Evolutionary conservation across 2,888 invertebrate species (phyloP).

Genomic region (Drosophila lutescens): DNA sequence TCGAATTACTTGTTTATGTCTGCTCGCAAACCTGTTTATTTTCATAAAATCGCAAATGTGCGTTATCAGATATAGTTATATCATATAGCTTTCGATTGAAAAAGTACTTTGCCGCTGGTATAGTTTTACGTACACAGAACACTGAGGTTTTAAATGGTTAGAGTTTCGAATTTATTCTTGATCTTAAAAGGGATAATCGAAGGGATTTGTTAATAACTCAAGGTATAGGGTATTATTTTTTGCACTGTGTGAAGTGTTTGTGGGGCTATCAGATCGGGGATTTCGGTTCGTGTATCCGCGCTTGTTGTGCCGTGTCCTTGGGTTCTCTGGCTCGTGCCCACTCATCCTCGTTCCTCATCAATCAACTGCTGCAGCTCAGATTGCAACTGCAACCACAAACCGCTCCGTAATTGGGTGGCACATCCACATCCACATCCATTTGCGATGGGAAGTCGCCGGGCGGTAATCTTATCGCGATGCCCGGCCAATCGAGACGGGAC

Average conservation of each 20-base stretch:
- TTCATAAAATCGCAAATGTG: neutral
- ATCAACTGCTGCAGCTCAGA: constrained; percentile 6
- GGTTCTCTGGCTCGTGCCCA: neutral
- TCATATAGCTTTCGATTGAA: neutral
- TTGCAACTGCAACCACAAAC: constrained; percentile 9
- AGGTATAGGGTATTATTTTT: too few species aligned
- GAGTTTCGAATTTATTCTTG: too few species aligned
- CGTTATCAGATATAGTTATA: constrained; percentile 1
- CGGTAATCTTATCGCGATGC: constrained; percentile 38
- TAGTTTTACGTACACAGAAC: too few species aligned
- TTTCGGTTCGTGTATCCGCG: neutral
- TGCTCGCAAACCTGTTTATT: neutral
- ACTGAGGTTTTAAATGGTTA: too few species aligned
- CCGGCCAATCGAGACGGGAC: constrained; percentile 31
- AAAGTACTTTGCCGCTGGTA: neutral
- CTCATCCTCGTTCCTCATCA: constrained; percentile 1
- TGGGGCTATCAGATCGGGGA: neutral
- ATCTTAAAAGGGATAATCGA: too few species aligned
- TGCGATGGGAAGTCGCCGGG: constrained; percentile 2
- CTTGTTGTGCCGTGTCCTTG: constrained; percentile 6
- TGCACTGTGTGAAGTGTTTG: too few species aligned
- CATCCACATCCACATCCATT: neutral
- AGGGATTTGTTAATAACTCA: too few species aligned
- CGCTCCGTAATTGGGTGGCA: constrained; percentile 19
- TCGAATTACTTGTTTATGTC: neutral